These are phyloP conservation scores for Benthochromis sp. DNA, from an alignment of 2,113 vertebrate species.

Conservation along the genomic window DNA sequence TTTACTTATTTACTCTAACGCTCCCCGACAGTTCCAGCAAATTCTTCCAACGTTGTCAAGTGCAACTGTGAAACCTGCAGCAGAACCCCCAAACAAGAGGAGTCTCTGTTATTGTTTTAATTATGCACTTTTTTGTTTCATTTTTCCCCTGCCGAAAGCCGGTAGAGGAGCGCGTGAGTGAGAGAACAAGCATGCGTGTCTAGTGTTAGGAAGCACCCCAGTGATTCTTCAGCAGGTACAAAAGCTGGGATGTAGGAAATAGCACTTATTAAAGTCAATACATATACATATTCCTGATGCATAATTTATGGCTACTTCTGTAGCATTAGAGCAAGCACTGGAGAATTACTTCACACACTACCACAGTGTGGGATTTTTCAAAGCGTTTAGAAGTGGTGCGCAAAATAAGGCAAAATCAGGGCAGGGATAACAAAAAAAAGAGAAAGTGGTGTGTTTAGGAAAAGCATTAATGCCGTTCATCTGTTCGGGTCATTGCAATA, in stretches of 20 bases:
- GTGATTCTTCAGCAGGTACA: constrained; percentile 69
- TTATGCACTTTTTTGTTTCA: constrained; percentile 60
- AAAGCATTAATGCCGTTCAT: constrained; percentile 7
- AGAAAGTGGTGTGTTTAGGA: constrained; percentile 1
- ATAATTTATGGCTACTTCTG: constrained; percentile 75
- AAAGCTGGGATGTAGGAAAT: constrained; percentile 65
- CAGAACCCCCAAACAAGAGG: constrained; percentile 42
- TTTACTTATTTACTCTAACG: constrained; percentile 48
- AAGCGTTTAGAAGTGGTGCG: constrained; percentile 54
- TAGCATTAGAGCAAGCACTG: constrained; percentile 56
- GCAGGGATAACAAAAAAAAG: background rate
- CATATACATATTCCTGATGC: constrained; percentile 73
- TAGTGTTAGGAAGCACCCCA: constrained; percentile 59
- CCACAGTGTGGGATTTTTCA: constrained; percentile 59
- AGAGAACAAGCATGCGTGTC: constrained; percentile 22
- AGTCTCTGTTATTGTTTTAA: constrained; percentile 62
- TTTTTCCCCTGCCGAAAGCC: constrained; percentile 47
- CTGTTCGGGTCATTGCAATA: constrained; percentile 12
- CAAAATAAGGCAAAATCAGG: constrained; percentile 45
- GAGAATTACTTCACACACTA: constrained; percentile 61
- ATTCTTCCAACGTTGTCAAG: constrained; percentile 51
- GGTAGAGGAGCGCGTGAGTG: constrained; percentile 9
- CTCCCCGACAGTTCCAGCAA: constrained; percentile 45
- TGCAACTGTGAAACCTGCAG: constrained; percentile 24
- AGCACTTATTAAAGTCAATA: constrained; percentile 75